These are phyloP conservation scores for Pygoscelis antarcticus DNA, from an alignment of 2,113 vertebrate species.

Conservation along the genomic window DNA sequence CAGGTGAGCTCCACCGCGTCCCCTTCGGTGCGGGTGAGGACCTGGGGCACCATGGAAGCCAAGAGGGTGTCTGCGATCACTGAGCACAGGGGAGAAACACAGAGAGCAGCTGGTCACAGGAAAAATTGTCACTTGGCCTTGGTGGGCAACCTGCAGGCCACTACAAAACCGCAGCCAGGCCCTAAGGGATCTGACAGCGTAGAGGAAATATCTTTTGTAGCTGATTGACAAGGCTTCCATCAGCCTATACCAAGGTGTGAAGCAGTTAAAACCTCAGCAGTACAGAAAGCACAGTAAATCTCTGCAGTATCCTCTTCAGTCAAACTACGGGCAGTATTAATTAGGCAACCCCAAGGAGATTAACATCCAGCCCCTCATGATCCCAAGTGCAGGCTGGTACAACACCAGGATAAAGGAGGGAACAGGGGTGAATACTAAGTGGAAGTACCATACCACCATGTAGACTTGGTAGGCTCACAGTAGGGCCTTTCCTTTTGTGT, in stretches of 20 bases:
- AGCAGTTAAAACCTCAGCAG: background rate
- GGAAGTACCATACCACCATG: background rate
- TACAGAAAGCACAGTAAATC: background rate
- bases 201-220: background rate
- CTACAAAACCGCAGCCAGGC: accelerated
- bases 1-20: constrained; percentile 80
- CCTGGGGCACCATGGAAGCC: constrained; percentile 62
- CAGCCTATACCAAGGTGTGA: background rate
- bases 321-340: background rate
- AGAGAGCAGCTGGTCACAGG: background rate
- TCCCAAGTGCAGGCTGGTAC: background rate
- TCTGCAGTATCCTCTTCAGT: background rate
- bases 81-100: constrained; percentile 34
- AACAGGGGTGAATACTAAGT: background rate
- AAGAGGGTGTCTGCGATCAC: constrained; percentile 87
- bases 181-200: background rate
- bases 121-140: background rate
- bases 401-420: background rate
- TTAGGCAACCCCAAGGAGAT: background rate
- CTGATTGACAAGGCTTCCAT: background rate
- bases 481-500: background rate
- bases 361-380: background rate
- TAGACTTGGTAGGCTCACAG: background rate
- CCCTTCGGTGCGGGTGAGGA: constrained; percentile 69
- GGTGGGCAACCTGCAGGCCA: accelerated